Evolutionary conservation across 2,113 vertebrate species (phyloP), one percentile per base, ranked within the genome.

Genomic region (Agelaius tricolor): DNA sequence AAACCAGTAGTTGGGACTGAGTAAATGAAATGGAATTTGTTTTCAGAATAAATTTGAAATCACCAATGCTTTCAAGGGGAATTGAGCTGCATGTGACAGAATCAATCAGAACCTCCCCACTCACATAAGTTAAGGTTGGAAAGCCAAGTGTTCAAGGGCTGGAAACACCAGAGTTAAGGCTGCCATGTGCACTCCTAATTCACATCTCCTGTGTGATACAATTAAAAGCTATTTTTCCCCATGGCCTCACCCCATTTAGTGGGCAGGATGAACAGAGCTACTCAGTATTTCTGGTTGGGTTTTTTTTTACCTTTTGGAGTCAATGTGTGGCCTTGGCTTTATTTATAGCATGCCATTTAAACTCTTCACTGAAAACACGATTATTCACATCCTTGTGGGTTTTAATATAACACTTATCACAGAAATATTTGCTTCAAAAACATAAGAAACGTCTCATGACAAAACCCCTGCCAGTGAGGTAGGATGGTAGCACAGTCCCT

Each of bases 301-400:
- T 27, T 46, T 89, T 91, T 86, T 59, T 47, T 39, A 75, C 87
- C 80, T 94, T 93, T 90, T 57, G 19, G 37, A 96, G 86, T 84
- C 76, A 58, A 86, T 93, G 93, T 96, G 94, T 95, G 96, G 93
- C 93, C 90, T 84, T 58, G 58, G 61, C 87, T 93, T 93, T 94
- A 94, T 96, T 96, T 96, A 93, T 92, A 94, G 86, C 66, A 9
- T 18, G 77, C 77, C 94, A 86, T 84, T 94, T 78, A 93, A 96
- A 94, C 80, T 89, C 92, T 51, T 92, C 92, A 92, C 83, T 69
- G 73, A 93, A 95, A 90, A 87, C 93, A 93, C 69, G n/a, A 92
- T 94, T 95, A 94, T 95, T 96, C 92, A 97, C 84, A 81, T 92
- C 94, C 92, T 96, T 93, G 92, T 90, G 96, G 94, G 73, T 87